Conservation (phyloP, 2,888 invertebrate species). For the Eilema sororculum region DNA sequence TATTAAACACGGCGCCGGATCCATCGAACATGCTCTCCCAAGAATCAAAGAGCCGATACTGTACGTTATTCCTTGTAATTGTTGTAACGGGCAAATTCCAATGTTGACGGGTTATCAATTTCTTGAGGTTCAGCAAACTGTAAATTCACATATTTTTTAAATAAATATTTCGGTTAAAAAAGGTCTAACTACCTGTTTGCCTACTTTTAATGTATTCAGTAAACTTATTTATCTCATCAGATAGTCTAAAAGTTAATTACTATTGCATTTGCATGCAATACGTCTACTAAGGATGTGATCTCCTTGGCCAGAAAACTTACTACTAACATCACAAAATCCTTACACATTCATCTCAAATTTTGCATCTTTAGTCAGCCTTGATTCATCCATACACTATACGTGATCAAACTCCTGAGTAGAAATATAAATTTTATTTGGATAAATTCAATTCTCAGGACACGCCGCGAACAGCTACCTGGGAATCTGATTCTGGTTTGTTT, state of each 20-base stretch:
- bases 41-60: conserved; percentile 68
- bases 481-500: conserved; percentile 1
- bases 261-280: too few species aligned
- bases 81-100: conserved; percentile 55
- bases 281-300: not conserved
- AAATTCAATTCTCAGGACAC: not conserved
- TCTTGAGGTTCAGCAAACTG: conserved; percentile 23
- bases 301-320: not conserved
- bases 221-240: not conserved
- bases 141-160: not conserved
- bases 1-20: conserved; percentile 51
- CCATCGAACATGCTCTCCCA: conserved; percentile 75
- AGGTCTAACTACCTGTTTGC: too few species aligned
- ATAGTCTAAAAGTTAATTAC: not conserved
- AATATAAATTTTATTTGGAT: not conserved
- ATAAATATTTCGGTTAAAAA: not conserved
- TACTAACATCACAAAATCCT: too few species aligned
- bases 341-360: not conserved
- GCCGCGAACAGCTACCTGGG: not conserved
- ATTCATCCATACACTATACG: not conserved
- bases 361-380: not conserved
- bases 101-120: conserved; percentile 32
- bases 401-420: not conserved
- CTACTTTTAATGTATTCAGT: not conserved
- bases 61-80: conserved; percentile 59